Evolutionary conservation across 1,140 invertebrate genomes (phyloP), one percentile per base, ranked within the genome.

Genomic region (Oryzaephilus surinamensis): DNA sequence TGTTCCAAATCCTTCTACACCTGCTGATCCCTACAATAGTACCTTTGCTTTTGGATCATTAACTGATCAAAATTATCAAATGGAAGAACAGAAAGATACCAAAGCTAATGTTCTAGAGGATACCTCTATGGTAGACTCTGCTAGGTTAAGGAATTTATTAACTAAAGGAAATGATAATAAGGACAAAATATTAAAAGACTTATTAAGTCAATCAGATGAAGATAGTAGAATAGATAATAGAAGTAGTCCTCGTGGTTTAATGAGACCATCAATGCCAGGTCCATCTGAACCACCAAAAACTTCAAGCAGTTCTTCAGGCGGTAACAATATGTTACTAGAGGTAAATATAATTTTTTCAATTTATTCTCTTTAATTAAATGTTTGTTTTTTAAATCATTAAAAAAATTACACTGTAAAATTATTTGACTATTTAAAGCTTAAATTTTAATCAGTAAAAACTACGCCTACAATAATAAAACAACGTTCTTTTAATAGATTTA

Each of bases 161-260:
- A 58, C 54, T 6, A 59, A 61, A 18, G 38, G 61, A 32, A 60
- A 57, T 36, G 57, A 60, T 27, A 69, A 68, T 40, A 65, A 71
- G 33, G 61, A 77, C 58, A 60, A 62, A 43, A 84, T 88, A 55
- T 63, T 87, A 26, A 86, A 88, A 59, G 79, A 74, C 37, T 61
- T 90, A 54, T 64, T 90, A 26, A 85, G 87, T 58, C 77, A 84
- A 53, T 77, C 82, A 38, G 87, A 92, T 45, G 86, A 90, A 37
- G 80, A 84, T 58, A 61, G 50, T 58, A 58, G 43, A 54, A 62
- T 40, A 59, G 65, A 47, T 8, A 51, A 48, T 37, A 51, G 55
- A 31, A 48, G 56, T 11, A 64, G 56, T 49, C 62, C 65, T 10
- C 60, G 63, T 24, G 45, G 49, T 6, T n/a, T 24, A 24, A 24